Evolutionary conservation across 2,888 invertebrate species (phyloP).

Genomic region (Drosophila pseudotakahashii): DNA sequence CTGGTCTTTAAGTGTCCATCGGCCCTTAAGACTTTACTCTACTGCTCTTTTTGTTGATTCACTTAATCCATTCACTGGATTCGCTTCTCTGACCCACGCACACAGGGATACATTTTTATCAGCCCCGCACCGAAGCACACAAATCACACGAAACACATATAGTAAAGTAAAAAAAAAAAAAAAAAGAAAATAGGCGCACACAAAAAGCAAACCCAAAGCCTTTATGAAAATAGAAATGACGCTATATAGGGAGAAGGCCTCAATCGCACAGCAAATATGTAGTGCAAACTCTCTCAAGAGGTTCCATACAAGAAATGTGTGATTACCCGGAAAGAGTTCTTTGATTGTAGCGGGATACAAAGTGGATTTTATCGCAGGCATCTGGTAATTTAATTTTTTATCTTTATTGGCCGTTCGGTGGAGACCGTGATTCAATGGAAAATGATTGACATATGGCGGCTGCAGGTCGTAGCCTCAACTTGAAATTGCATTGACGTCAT

Average conservation of each 20-base stretch:
- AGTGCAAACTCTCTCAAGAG: conserved; percentile 18
- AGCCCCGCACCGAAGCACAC: conserved; percentile 38
- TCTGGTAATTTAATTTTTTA: conserved; percentile 62
- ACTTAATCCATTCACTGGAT: conserved; percentile 2
- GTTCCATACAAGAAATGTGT: conserved; percentile 16
- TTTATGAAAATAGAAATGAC: conserved; percentile 78
- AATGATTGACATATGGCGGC: conserved; percentile 31
- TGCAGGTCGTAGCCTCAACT: conserved; percentile 19
- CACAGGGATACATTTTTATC: conserved; percentile 51
- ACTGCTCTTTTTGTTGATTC: not conserved
- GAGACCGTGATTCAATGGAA: conserved; percentile 24
- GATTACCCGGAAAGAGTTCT: conserved; percentile 43
- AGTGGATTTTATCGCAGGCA: conserved; percentile 35
- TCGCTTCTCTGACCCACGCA: conserved; percentile 1
- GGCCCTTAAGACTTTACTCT: conserved; percentile 5
- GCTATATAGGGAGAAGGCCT: conserved; percentile 46
- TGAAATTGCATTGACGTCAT: conserved; percentile 43
- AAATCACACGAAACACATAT: conserved; percentile 38
- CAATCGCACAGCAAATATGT: conserved; percentile 37
- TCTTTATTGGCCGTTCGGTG: conserved; percentile 19
- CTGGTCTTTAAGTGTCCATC: conserved; percentile 4
- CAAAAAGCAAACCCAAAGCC: conserved; percentile 48
- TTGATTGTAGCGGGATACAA: conserved; percentile 7
- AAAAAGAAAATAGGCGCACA: conserved; percentile 28
- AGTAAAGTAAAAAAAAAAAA: conserved; percentile 13